phyloP scores from a whole-genome alignment of 1,140 invertebrate species.

The Caerostris extrusa region DNA sequence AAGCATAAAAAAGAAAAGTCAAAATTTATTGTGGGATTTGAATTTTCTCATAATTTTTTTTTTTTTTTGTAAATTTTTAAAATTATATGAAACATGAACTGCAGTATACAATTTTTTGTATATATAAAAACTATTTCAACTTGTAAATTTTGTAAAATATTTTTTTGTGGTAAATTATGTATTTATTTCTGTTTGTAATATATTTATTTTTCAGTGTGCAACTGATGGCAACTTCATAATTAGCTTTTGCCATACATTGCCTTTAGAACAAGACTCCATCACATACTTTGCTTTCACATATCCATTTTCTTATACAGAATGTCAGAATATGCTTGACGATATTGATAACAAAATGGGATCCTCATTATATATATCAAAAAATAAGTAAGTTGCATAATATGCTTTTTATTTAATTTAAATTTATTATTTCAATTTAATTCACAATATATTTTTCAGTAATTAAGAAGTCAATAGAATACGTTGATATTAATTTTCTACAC shows the following conservation, averaged over 20 bases:
- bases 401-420: no score
- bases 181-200: not conserved
- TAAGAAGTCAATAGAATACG: no score
- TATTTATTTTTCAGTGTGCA: slow-evolving; percentile 51
- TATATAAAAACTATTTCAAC: not conserved
- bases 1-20: no score
- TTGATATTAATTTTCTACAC: no score
- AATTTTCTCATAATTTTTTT: no score
- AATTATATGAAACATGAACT: no score
- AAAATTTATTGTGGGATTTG: no score
- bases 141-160: not conserved
- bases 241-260: slow-evolving; percentile 89
- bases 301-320: slow-evolving; percentile 92
- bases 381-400: slow-evolving; percentile 41
- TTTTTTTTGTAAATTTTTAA: no score
- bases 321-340: slow-evolving; percentile 87
- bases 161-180: not conserved
- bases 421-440: no score
- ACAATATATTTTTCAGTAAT: no score
- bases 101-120: no score
- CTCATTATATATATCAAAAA: slow-evolving; percentile 73
- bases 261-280: slow-evolving; percentile 87
- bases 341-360: slow-evolving; percentile 85
- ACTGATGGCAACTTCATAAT: slow-evolving; percentile 87
- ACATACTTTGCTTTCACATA: slow-evolving; percentile 96